A percentile compares a stretch with the other conserved stretches of the same genome.
phyloP scores from a whole-genome alignment of 2,797 vertebrate species.

The Sciurus vulgaris region DNA sequence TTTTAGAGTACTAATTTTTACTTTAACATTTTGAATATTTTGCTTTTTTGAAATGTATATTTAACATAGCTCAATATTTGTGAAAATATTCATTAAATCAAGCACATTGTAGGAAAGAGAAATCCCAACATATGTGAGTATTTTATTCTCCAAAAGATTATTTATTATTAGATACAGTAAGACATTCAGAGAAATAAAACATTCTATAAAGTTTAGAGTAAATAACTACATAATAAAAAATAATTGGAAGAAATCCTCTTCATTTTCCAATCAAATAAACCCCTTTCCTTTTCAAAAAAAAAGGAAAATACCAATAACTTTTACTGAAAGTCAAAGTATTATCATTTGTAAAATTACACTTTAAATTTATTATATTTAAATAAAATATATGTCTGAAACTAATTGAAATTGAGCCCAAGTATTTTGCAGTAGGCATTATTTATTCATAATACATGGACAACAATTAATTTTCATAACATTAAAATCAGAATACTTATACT shows the following conservation, averaged over 20 bases:
- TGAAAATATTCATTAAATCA: background rate
- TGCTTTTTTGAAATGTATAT: background rate
- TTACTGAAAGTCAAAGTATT: background rate
- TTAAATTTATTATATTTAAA: background rate
- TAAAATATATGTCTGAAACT: background rate
- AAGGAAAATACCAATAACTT: background rate
- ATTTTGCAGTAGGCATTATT: conserved; percentile 46
- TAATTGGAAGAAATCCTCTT: background rate
- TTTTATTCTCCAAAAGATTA: background rate
- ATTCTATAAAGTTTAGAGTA: background rate
- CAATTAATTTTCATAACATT: conserved; percentile 20
- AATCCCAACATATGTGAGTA: background rate
- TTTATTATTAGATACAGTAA: background rate
- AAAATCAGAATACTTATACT: background rate
- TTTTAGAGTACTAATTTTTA: background rate
- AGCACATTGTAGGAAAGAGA: background rate
- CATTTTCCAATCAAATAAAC: background rate
- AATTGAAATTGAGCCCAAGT: background rate
- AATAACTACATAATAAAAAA: background rate
- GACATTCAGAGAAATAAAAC: background rate
- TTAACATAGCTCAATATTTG: background rate
- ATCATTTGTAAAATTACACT: background rate
- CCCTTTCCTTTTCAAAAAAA: no score
- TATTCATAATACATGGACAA: conserved; percentile 34
- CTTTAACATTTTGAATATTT: background rate